These are phyloP conservation scores for Numenius phaeopus DNA, from an alignment of 2,797 vertebrate species.

Conservation along the genomic window DNA sequence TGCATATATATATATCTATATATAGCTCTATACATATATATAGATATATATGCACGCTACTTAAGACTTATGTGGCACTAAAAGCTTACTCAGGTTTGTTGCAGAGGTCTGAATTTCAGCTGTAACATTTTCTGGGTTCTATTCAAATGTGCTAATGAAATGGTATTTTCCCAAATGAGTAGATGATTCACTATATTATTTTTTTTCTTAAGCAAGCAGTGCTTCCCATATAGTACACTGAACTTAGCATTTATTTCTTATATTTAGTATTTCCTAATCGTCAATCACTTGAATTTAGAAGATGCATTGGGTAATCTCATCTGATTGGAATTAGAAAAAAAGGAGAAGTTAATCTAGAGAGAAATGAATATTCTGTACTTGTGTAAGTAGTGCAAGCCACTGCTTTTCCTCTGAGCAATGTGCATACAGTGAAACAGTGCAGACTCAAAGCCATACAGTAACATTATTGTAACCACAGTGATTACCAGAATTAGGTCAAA, in stretches of 20 bases:
- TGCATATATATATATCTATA: neutral
- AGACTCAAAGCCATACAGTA: constrained; percentile 69
- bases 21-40: neutral
- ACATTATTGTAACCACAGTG: constrained; percentile 39
- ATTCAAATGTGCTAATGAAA: neutral
- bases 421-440: constrained; percentile 68
- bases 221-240: neutral
- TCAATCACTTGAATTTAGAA: neutral
- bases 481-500: constrained; percentile 79
- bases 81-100: neutral
- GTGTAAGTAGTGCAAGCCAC: constrained; percentile 71
- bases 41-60: accelerated
- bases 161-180: neutral
- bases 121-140: neutral
- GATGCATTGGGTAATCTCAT: neutral
- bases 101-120: neutral
- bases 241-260: neutral
- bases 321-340: neutral
- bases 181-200: neutral
- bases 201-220: neutral
- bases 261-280: neutral
- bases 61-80: neutral
- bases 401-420: constrained; percentile 66
- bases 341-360: constrained; percentile 7
- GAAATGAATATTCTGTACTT: constrained; percentile 22